Evolutionary conservation across 2,888 invertebrate species (phyloP).

Genomic region (Rhamphomyia laevipes): DNA sequence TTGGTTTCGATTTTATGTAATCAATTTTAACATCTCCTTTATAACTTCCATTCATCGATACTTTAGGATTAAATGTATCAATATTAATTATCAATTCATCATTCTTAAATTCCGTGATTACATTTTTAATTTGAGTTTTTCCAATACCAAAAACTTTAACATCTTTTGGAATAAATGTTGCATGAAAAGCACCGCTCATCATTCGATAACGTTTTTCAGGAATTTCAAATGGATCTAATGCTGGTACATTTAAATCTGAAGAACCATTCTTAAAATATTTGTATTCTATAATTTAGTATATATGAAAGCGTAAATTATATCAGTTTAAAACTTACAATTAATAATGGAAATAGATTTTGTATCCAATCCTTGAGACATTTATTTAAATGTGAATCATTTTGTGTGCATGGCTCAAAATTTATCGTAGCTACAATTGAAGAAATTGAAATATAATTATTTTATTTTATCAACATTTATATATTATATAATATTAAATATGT

Average conservation of each 20-base stretch:
- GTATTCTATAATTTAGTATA: no score
- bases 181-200: constrained; percentile 12
- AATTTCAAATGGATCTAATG: constrained; percentile 28
- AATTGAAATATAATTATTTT: no score
- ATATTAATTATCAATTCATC: constrained; percentile 45
- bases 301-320: neutral
- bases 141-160: constrained; percentile 41
- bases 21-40: constrained; percentile 45
- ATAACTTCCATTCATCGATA: constrained; percentile 42
- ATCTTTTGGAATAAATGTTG: constrained; percentile 32
- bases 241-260: constrained; percentile 28
- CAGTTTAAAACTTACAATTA: constrained; percentile 23
- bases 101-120: constrained; percentile 41
- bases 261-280: constrained; percentile 25
- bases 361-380: constrained; percentile 47
- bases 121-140: constrained; percentile 40
- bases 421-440: no score
- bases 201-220: constrained; percentile 9
- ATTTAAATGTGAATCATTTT: constrained; percentile 45
- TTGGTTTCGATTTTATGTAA: constrained; percentile 42
- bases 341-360: constrained; percentile 37
- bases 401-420: constrained; percentile 42
- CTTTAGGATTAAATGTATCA: constrained; percentile 42
- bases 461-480: no score
- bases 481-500: no score